Evolutionary conservation across 2,888 invertebrate genomes (phyloP), one percentile per base, ranked within the genome.

Genomic region (Dolichopus griseipennis): DNA sequence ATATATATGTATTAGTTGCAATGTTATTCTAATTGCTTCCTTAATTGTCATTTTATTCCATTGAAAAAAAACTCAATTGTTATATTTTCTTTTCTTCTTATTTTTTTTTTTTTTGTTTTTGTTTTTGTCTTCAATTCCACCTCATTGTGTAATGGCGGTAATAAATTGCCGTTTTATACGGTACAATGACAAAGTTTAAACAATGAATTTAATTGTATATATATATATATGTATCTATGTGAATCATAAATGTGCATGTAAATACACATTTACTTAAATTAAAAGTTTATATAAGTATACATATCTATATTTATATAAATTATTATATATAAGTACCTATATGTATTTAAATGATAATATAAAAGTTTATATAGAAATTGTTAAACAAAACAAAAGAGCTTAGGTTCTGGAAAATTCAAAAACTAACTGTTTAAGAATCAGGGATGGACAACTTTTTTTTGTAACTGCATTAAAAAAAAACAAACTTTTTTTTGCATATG

Each of bases 131-230:
- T 52, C 52, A 18, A 5, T 52, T 18, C 9, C 9, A 18, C 6
- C 18, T 52, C 52, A 12, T 52, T 52, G 15, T 15, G 52, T 52
- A 52, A 41, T 41, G 41, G 41, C 41, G 15, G n/a, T 52, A 52
- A 52, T 52, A 52, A 52, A 52, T 52, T 52, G 6, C 52, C 52
- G 15, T 52, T 52, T 52, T 52, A 5, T 52, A 37, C 37, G 18
- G 9, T 52, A 52, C 52, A 52, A 52, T 52, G 52, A 52, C 52
- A 52, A 52, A 52, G n/a, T 52, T 52, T 52, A 52, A 52, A 52
- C 52, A 52, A 52, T 52, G 52, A 52, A 52, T 52, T 52, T 52
- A 52, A 52, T 52, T 52, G 8, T 52, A 52, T 12, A 52, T 52
- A 2, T 18, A 52, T 18, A 1, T 52, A 52, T 12, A 52, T 52